Base-by-base conservation (phyloP, 2,113 vertebrate genomes). In the Ochotona curzoniae region DNA sequence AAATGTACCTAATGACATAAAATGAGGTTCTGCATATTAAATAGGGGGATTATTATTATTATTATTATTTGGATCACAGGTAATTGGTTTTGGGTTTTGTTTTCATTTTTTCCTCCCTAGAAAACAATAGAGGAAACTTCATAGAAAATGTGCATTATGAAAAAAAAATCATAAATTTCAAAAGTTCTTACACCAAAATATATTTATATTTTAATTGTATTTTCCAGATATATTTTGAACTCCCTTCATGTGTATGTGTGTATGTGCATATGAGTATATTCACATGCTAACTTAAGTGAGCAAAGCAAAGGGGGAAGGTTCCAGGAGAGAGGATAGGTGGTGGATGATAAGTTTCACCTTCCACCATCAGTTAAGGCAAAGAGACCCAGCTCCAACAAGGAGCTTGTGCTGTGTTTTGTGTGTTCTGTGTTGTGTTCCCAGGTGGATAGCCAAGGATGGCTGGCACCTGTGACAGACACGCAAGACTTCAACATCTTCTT, bases 11-110 rank as follows among this genome's bases (percentile, higher is more conserved):
- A 23, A 17, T 61, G 63, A 38, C 38, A 93, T 35, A 51, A 17
- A 92, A 54, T 91, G 91, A 87, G 21, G 20, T 60, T 76, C 32
- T 54, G 30, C 14, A 73, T 89, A 87, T 35, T 44, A 32, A 54
- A 26, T 66, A 1, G 0, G 12, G 11, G 7, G 12, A 8, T 9
- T 44, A 44, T 44, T 44, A 6, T 44, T 44, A 6, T 44, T 44
- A 44, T 44, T 44, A 44, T 57, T 57, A 5, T 57, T 18, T 57
- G 17, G 54, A 14, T 14, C 54, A 57, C 15, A 57, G 17, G 64
- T 84, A 75, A 75, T 13, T 66, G 13, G 30, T 70, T 89, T 51
- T 96, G 44, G n/a, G 23, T 89, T 95, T 87, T 60, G 85, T 80
- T 7, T 57, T 89, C 82, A 21, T 26, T 80, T 87, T 87, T 38